Conservation (phyloP, 2,113 vertebrate species). For the Myrmophylax atrothorax region DNA sequence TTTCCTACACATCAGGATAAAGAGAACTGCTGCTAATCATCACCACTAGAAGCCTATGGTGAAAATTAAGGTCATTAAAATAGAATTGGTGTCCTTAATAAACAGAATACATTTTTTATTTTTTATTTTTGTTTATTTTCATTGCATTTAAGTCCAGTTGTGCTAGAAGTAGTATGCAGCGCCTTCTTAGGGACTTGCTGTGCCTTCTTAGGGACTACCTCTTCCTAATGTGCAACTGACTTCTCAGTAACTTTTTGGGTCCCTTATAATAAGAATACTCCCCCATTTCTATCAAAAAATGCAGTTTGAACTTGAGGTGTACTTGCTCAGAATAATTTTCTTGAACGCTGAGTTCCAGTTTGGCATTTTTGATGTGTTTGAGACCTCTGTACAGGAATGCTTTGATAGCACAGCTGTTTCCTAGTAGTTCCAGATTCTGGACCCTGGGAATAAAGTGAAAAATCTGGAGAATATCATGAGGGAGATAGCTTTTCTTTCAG, state of each 20-base stretch:
- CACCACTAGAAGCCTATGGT: background rate
- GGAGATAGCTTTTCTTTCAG: background rate
- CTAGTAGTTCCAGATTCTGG: slow-evolving; percentile 13
- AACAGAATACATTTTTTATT: background rate
- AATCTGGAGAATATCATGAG: background rate
- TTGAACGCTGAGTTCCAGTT: background rate
- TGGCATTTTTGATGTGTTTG: background rate
- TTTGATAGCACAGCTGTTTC: slow-evolving; percentile 56
- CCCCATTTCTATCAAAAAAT: background rate
- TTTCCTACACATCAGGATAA: background rate
- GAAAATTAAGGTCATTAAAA: background rate
- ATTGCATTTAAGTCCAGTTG: background rate
- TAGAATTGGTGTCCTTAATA: background rate
- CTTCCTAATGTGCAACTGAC: background rate
- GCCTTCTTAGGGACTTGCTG: background rate
- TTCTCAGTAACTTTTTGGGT: background rate
- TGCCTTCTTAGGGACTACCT: background rate
- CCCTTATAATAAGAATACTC: background rate
- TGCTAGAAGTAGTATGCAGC: background rate
- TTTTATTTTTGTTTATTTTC: background rate
- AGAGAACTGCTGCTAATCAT: background rate
- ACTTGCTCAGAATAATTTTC: background rate
- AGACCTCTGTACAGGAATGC: slow-evolving; percentile 2
- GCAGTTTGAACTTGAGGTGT: background rate
- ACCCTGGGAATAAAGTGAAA: background rate